These are phyloP conservation scores for Drosophila repleta DNA, from an alignment of 1,140 invertebrate genomes.

Conservation along the genomic window DNA sequence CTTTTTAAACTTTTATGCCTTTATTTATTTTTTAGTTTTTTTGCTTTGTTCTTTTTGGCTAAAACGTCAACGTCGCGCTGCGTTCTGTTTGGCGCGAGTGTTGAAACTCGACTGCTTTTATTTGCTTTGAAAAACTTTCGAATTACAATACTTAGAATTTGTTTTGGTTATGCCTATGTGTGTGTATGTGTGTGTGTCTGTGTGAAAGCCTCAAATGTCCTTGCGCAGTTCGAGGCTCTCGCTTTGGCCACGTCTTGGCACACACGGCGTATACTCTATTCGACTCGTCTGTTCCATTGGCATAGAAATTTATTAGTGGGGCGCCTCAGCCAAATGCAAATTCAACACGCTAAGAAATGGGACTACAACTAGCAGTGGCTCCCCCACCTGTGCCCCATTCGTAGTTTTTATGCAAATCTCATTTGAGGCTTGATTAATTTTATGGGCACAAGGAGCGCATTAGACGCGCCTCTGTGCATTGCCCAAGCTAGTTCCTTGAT, in stretches of 20 bases:
- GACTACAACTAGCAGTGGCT: not conserved
- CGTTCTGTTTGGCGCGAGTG: slow-evolving; percentile 76
- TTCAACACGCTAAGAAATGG: slow-evolving; percentile 71
- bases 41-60: slow-evolving; percentile 1
- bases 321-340: slow-evolving; percentile 75
- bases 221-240: slow-evolving; percentile 73
- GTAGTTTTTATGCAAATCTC: slow-evolving; percentile 69
- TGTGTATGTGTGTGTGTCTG: too few relatives aligned
- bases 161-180: slow-evolving; percentile 49
- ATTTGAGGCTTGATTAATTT: slow-evolving; percentile 78
- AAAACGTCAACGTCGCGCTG: slow-evolving; percentile 36
- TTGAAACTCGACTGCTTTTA: slow-evolving; percentile 81
- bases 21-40: not conserved
- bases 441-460: slow-evolving; percentile 53
- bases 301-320: slow-evolving; percentile 81
- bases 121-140: slow-evolving; percentile 80
- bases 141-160: slow-evolving; percentile 82
- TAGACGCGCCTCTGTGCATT: slow-evolving; percentile 67
- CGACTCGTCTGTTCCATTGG: slow-evolving; percentile 60
- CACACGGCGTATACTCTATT: slow-evolving; percentile 1
- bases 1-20: not conserved
- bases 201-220: slow-evolving; percentile 51
- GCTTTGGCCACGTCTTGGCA: slow-evolving; percentile 17
- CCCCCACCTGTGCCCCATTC: not conserved
- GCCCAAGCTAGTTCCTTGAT: slow-evolving; percentile 26